Base-by-base conservation (phyloP, 2,113 vertebrate species). In the Rhabdornis inornatus region DNA sequence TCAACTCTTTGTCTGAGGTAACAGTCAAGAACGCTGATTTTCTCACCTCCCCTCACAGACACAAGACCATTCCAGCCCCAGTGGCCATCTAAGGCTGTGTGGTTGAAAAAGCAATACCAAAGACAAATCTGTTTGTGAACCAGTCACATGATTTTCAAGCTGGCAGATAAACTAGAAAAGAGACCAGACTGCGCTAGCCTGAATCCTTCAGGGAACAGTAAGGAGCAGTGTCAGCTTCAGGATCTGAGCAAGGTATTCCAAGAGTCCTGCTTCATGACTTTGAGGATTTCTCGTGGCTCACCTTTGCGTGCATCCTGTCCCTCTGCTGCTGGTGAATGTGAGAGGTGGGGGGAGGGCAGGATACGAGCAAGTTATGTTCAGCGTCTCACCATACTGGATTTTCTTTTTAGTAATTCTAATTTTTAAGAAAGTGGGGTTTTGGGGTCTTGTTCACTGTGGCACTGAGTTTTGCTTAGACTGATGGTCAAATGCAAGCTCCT, bases 321-420 rank as follows among this genome's bases (percentile, higher is more conserved):
- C 5, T 45, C 39, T 61, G 33, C 15, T 9, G 11, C 40, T 66
- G 50, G 22, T 1, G 1, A 53, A n/a, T 5, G 11, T 37, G 23
- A 8, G 6, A 64, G 14, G 30, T 40, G 77, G 63, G 6, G 16
- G 31, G 49, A 65, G n/a, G 27, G 31, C 21, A 79, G 21, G 47
- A 21, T 30, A 42, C 10, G 30, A 57, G 42, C 1, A 7, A 69
- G 30, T 25, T 0, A 0, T 37, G 13, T 28, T 63, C n/a, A 52
- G n/a, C 60, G 71, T 53, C 45, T 65, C 45, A 45, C n/a, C 50
- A 19, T 28, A 3, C 13, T 56, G 57, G 47, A 47, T 47, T 63
- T 82, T 63, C 24, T 57, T 45, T 35, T 59, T 42, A 25, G 37
- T n/a, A 31, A 31, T 44, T 56, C 25, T 42, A n/a, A 0, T 25